These are phyloP conservation scores for Kryptopterus vitreolus DNA, from an alignment of 2,797 vertebrate genomes.

Conservation along the genomic window DNA sequence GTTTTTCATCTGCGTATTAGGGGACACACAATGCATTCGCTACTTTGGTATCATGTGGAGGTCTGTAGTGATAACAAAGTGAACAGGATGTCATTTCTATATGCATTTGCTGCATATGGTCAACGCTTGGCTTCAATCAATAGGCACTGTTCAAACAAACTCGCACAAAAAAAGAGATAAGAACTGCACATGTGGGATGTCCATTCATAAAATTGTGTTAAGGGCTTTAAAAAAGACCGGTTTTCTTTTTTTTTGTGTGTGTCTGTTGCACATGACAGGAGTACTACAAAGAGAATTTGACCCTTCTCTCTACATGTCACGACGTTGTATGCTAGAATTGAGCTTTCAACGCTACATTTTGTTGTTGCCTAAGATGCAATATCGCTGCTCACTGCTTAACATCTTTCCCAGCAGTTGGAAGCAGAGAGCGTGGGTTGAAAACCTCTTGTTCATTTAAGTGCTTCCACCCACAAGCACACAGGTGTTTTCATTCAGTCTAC, in stretches of 20 bases:
- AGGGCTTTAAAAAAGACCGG: conserved; percentile 29
- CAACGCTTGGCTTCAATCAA: conserved; percentile 46
- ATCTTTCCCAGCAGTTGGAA: neutral
- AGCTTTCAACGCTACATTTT: neutral
- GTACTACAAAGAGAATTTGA: conserved; percentile 22
- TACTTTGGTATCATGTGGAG: conserved; percentile 48
- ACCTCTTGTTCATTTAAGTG: conserved; percentile 16
- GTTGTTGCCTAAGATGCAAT: neutral
- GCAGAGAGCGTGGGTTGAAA: neutral
- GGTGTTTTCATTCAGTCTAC: conserved; percentile 42
- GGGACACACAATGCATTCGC: conserved; percentile 44
- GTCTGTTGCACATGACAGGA: conserved; percentile 23
- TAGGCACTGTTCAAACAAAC: conserved; percentile 47
- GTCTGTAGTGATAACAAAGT: conserved; percentile 60
- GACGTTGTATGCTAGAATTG: neutral
- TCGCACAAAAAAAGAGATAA: conserved; percentile 45
- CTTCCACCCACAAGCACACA: conserved; percentile 23
- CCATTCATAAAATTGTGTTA: conserved; percentile 40
- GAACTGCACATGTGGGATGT: conserved; percentile 22
- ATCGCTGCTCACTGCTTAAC: neutral
- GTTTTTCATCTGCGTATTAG: conserved; percentile 35
- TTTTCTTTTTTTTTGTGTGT: conserved; percentile 32
- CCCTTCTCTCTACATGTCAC: neutral
- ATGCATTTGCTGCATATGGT: conserved; percentile 68
- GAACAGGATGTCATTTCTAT: conserved; percentile 70